These are phyloP conservation scores for Steinernema khuongi DNA, from an alignment of 1,140 invertebrate genomes.

Conservation along the genomic window DNA sequence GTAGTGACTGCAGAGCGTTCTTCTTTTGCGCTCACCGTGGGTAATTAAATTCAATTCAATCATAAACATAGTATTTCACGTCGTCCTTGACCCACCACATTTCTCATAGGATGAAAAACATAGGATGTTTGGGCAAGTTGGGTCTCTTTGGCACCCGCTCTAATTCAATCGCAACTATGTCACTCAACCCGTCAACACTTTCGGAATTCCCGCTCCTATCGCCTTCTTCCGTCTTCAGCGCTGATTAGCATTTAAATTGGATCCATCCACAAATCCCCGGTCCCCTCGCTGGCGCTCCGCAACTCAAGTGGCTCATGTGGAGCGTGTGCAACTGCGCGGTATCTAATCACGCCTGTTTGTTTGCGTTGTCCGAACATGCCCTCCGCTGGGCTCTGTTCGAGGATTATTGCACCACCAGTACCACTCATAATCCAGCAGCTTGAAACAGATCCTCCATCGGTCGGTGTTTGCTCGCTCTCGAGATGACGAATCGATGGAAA, in stretches of 20 bases:
- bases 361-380: not conserved
- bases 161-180: not conserved
- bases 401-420: conserved; percentile 6
- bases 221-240: not conserved
- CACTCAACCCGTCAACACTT: not conserved
- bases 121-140: too few species aligned
- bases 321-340: not conserved
- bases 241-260: conserved; percentile 13
- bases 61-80: too few species aligned
- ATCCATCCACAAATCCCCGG: not conserved
- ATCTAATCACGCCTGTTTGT: conserved; percentile 15
- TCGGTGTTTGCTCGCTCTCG: not conserved
- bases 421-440: not conserved
- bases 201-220: not conserved
- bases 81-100: too few species aligned
- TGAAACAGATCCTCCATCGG: not conserved
- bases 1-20: too few species aligned
- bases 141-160: too few species aligned
- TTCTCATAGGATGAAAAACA: too few species aligned
- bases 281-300: not conserved
- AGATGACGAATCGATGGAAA: not conserved
- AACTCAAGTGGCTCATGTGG: conserved; percentile 7
- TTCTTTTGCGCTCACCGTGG: too few species aligned
- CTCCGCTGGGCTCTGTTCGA: not conserved
- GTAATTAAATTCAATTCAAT: too few species aligned